These are phyloP conservation scores for Hyperopisus bebe DNA, from an alignment of 2,113 vertebrate species.

Conservation along the genomic window DNA sequence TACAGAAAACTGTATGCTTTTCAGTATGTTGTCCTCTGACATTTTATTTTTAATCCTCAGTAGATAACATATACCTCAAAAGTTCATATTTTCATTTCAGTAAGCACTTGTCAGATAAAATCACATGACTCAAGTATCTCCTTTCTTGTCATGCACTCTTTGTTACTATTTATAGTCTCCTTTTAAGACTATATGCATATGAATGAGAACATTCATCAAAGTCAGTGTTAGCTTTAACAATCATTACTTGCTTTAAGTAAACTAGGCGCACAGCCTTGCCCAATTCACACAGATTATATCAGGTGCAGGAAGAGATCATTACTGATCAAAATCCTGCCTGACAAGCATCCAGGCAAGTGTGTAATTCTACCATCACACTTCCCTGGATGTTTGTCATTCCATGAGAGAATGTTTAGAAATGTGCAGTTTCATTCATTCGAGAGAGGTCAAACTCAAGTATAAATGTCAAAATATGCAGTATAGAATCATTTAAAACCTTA, in stretches of 20 bases:
- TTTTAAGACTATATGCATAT: background rate
- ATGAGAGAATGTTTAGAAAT: conserved; percentile 1
- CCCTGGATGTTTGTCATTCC: background rate
- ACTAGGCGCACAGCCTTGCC: background rate
- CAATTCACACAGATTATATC: conserved; percentile 13
- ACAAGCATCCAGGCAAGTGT: background rate
- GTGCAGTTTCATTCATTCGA: background rate
- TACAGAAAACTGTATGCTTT: background rate
- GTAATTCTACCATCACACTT: background rate
- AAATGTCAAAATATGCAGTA: background rate
- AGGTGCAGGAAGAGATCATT: background rate
- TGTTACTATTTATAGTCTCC: background rate
- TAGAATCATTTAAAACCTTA: background rate
- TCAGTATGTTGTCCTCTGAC: background rate
- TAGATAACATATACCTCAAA: background rate
- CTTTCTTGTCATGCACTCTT: background rate
- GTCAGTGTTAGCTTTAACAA: background rate
- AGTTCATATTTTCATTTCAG: background rate
- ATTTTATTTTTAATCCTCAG: background rate
- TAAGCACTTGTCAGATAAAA: background rate
- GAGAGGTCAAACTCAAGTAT: background rate
- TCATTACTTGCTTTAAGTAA: conserved; percentile 7
- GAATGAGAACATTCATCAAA: conserved; percentile 6
- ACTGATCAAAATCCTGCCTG: background rate
- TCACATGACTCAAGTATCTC: background rate